Evolutionary conservation across 2,797 vertebrate species (phyloP), one percentile per base, ranked within the genome.

Genomic region (Heteromormyrus szaboi): DNA sequence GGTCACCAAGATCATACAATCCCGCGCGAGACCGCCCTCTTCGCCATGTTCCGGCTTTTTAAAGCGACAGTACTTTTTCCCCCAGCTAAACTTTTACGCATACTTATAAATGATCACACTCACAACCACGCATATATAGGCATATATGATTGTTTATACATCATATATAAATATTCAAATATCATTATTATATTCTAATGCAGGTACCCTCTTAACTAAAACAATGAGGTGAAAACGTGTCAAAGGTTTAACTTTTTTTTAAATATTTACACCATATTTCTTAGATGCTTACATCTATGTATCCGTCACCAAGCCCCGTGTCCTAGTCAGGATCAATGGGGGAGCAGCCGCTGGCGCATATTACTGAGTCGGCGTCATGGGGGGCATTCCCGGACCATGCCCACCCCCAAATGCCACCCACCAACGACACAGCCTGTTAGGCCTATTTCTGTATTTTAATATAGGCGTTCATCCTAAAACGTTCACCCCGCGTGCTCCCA

Each of bases 21-120:
- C 48, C 0, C 84, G 33, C 41, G 65, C 6, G 90, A 54, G 62
- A 56, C 91, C 91, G 90, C 91, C 93, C 59, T 53, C 86, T 25
- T 79, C 59, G 65, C 29, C 44, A 85, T 25, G 3, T 51, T 51
- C 83, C 11, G 50, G 11, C 48, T 50, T 65, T 79, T 59, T 81
- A 87, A 89, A 86, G 88, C 48, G 33, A 76, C 44, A 53, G 83
- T 56, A 62, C 83, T 11, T 48, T 83, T 83, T 25, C 41, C n/a
- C 3, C n/a, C 79, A 12, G 83, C 12, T 51, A 85, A 85, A 83
- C 44, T 50, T 50, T n/a, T 22, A 46, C 2, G 8, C 41, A 44
- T 37, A 44, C 14, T 79, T 79, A 79, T 12, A 37, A 68, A 33
- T 72, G 17, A 79, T 79, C 14, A 12, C 29, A 72, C 29, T 2